phyloP scores from a whole-genome alignment of 2,113 vertebrate species.

The Sialia sialis region DNA sequence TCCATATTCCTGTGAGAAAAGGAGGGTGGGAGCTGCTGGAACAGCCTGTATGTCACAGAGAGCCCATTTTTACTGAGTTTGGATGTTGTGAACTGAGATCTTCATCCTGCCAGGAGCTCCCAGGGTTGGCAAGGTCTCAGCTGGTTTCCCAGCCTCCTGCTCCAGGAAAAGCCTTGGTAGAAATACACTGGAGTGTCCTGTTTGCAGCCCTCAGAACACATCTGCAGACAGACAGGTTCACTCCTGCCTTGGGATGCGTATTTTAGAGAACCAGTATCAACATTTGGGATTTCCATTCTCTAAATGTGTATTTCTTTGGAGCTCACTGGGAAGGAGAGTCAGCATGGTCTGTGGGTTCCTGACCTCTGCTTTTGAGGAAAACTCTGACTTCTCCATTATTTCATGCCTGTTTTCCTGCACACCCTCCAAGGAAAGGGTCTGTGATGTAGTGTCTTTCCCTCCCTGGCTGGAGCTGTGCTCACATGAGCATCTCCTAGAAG shows the following conservation, averaged over 20 bases:
- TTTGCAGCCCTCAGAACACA: neutral
- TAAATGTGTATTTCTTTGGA: neutral
- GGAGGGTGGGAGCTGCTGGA: neutral
- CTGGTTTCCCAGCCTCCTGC: neutral
- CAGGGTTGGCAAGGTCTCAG: rapidly evolving
- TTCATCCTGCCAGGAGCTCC: neutral
- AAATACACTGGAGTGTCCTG: neutral
- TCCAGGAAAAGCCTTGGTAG: neutral
- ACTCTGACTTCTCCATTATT: neutral
- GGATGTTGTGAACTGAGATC: neutral
- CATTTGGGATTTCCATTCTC: neutral
- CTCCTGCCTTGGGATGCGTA: rapidly evolving
- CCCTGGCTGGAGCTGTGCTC: neutral
- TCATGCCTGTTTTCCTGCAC: neutral
- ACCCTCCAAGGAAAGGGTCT: neutral
- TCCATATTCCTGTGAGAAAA: neutral
- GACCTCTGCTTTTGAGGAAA: neutral
- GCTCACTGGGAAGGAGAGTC: neutral
- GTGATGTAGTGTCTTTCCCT: neutral
- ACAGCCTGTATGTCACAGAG: neutral
- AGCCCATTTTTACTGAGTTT: neutral
- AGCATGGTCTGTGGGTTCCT: neutral
- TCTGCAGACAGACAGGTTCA: neutral
- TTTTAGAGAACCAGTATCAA: neutral
- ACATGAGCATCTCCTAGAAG: neutral